These are phyloP conservation scores for Piscicola geometra DNA, from an alignment of 2,888 invertebrate genomes.

Conservation along the genomic window DNA sequence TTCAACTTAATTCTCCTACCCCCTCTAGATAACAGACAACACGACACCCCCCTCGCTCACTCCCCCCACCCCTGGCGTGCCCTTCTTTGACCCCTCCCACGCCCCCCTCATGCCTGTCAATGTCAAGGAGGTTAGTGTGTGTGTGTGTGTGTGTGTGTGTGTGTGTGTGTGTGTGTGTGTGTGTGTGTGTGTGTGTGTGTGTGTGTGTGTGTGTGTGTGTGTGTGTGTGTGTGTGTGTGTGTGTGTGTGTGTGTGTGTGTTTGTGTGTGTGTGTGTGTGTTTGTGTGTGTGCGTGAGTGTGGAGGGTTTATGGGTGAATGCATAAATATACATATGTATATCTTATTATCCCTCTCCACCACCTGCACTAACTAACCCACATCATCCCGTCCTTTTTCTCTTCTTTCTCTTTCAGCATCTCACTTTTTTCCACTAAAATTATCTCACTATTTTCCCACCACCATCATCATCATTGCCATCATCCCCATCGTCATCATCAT, in stretches of 20 bases:
- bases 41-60: not conserved
- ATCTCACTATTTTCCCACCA: conserved; percentile 1
- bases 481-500: not conserved
- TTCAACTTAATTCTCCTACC: no score
- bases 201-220: not conserved
- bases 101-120: conserved; percentile 13
- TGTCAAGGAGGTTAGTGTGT: not conserved
- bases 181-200: not conserved
- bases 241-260: not conserved
- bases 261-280: not conserved
- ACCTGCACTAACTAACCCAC: no score
- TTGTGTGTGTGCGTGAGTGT: not conserved
- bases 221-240: not conserved
- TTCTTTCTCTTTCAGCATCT: no score
- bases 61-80: not conserved
- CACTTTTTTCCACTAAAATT: no score
- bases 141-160: not conserved
- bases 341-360: not conserved
- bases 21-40: conserved; percentile 1
- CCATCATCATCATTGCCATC: not conserved
- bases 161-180: not conserved
- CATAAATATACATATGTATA: not conserved
- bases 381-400: no score
- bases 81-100: not conserved
- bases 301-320: not conserved